Conservation (phyloP, 2,888 invertebrate genomes). For the Zeuzera pyrina region DNA sequence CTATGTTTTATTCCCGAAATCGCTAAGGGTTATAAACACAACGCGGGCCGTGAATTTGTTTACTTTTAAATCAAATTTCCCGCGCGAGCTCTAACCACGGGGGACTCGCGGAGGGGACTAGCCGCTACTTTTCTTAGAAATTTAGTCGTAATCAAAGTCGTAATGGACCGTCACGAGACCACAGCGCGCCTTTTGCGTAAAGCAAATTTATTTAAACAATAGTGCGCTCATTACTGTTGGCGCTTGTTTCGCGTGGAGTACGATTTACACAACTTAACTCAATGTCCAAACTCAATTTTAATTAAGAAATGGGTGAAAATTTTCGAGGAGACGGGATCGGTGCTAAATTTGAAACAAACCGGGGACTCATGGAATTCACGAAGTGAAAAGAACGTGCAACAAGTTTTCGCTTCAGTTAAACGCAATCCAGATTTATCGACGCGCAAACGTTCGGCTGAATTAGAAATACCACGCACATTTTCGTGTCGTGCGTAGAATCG, state of each 20-base stretch:
- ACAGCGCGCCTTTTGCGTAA: constrained; percentile 16
- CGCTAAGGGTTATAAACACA: too few relatives aligned
- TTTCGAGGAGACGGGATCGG: constrained; percentile 17
- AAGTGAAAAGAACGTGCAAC: constrained; percentile 7
- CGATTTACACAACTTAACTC: constrained; percentile 4
- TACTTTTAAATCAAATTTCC: constrained; percentile 1
- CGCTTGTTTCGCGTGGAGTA: constrained; percentile 7
- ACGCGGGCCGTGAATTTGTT: too few relatives aligned
- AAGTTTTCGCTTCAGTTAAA: constrained; percentile 14
- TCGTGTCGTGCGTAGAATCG: constrained; percentile 11
- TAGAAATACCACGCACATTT: constrained; percentile 11
- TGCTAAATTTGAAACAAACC: constrained; percentile 13
- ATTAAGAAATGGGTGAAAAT: constrained; percentile 13
- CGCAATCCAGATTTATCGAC: constrained; percentile 12
- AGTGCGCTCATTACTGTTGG: constrained; percentile 11
- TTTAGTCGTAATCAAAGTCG: constrained; percentile 15
- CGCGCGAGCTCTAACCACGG: constrained; percentile 1
- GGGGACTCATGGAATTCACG: constrained; percentile 11
- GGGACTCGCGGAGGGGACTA: not conserved
- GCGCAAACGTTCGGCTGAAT: constrained; percentile 14
- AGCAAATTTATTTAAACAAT: constrained; percentile 17
- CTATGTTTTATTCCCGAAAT: too few relatives aligned
- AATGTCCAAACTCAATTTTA: too few relatives aligned
- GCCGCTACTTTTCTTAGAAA: constrained; percentile 7
- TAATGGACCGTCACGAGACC: constrained; percentile 18